These are phyloP conservation scores for Colius striatus DNA, from an alignment of 2,113 vertebrate genomes.

Conservation along the genomic window DNA sequence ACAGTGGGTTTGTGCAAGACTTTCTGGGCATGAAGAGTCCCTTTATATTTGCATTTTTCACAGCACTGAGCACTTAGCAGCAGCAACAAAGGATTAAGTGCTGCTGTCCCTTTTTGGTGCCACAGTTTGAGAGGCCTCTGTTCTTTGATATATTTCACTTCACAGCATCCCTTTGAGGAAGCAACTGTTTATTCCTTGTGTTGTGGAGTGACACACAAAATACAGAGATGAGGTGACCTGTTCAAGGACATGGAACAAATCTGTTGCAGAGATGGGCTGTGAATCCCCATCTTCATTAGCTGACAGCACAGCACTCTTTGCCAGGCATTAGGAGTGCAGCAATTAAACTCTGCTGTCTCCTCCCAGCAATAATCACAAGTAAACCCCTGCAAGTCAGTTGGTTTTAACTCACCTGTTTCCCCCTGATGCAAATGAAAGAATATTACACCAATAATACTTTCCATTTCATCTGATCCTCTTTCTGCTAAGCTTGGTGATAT, in stretches of 20 bases:
- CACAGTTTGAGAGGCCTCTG: neutral
- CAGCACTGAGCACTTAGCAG: neutral
- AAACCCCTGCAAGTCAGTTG: neutral
- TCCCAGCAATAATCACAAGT: neutral
- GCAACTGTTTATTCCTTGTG: neutral
- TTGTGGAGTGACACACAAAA: neutral
- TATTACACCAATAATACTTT: neutral
- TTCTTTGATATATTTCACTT: neutral
- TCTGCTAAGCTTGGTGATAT: neutral
- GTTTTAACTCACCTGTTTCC: neutral
- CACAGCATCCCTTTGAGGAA: neutral
- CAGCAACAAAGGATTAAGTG: neutral
- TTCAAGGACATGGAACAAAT: neutral
- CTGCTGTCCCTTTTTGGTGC: neutral
- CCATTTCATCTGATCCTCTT: neutral
- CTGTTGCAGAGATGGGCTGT: neutral
- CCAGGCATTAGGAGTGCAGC: neutral
- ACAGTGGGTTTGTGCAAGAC: neutral
- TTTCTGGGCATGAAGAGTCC: neutral
- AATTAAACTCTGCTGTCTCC: constrained; percentile 5
- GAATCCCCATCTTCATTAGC: neutral
- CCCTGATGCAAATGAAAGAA: neutral
- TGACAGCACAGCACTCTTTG: neutral
- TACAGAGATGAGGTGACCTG: neutral
- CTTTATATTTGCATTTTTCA: constrained; percentile 34